Evolutionary conservation across 2,113 vertebrate species (phyloP), one percentile per base, ranked within the genome.

Genomic region (Coracopsis vasa): DNA sequence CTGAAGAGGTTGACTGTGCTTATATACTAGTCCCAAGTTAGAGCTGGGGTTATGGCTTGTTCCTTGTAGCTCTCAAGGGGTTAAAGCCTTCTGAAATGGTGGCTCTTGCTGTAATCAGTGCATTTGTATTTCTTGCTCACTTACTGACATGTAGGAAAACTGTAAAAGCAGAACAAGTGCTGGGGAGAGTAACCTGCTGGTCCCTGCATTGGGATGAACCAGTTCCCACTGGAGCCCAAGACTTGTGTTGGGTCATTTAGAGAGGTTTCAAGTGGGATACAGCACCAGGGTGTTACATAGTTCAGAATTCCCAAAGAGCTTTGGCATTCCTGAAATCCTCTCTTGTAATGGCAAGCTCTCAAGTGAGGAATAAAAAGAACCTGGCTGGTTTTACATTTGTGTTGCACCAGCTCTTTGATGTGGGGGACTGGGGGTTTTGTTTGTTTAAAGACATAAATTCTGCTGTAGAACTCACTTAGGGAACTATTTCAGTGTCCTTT

Each of bases 351-450:
- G 5, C 25, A 60, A 48, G 15, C n/a, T 45, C 53, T 64, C 18
- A 31, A 0, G 7, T 37, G 27, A 78, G 58, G 15, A 72, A 41
- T 20, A 66, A 61, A 64, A 37, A 47, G 23, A 42, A 24, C 20
- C 4, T 17, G 39, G 7, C 3, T 25, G 12, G 28, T 81, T 61
- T 47, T 17, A 35, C 18, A 1, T 8, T 53, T 41, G 11, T 31
- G 7, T 23, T 29, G 27, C 24, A 37, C 9, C n/a, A 48, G 37
- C 7, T 48, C 44, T 73, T 80, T 45, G 39, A 39, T 28, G 25
- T 7, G 3, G 2, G 7, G 5, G 13, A 12, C 29, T 28, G 7
- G 9, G 31, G 10, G 7, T 4, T 27, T 48, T 37, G 2, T 21
- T 62, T 75, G 41, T 25, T 41, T 10, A 25, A 61, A 48, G 25